Evolutionary conservation across 2,113 vertebrate genomes (phyloP).

Genomic region (Oxyura jamaicensis): DNA sequence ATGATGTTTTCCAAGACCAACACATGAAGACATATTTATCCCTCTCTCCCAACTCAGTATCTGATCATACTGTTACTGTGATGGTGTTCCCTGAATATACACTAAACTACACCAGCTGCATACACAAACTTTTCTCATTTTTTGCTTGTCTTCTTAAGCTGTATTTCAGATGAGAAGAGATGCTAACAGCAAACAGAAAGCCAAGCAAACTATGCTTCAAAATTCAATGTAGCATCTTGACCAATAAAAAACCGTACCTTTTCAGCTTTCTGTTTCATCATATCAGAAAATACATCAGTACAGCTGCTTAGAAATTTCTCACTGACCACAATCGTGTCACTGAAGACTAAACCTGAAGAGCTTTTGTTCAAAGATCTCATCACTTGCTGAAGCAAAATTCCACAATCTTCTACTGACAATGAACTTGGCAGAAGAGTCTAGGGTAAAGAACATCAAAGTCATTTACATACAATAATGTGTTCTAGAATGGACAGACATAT

Average conservation of each 20-base stretch:
- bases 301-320: slow-evolving; percentile 92
- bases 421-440: slow-evolving; percentile 93
- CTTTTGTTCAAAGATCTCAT: slow-evolving; percentile 86
- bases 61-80: background rate
- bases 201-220: background rate
- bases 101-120: background rate
- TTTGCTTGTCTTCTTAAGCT: background rate
- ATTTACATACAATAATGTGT: background rate
- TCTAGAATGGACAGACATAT: background rate
- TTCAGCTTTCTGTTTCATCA: slow-evolving; percentile 92
- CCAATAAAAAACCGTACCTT: slow-evolving; percentile 79
- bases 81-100: background rate
- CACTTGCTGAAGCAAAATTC: slow-evolving; percentile 90
- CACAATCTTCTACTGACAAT: slow-evolving; percentile 86
- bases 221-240: accelerated
- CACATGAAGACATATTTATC: background rate
- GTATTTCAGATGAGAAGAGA: background rate
- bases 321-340: slow-evolving; percentile 87
- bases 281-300: slow-evolving; percentile 81
- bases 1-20: background rate
- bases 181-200: background rate
- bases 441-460: background rate
- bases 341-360: slow-evolving; percentile 81
- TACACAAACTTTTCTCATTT: background rate
- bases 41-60: background rate